phyloP scores from a whole-genome alignment of 2,888 invertebrate species.

The Blastobasis adustella region DNA sequence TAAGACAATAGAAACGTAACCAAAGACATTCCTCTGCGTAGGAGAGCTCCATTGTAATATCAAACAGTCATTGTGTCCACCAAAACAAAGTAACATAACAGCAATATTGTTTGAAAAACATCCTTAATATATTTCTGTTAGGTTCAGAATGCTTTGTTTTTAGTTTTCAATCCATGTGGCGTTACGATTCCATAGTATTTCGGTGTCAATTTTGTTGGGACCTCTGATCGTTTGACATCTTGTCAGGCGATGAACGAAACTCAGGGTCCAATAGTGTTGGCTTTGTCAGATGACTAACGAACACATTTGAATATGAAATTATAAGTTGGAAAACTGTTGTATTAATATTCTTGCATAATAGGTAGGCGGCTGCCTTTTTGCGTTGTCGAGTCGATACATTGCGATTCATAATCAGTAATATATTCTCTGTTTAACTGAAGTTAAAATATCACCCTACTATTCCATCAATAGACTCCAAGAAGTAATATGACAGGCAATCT shows the following conservation, averaged over 20 bases:
- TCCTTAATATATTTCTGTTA: constrained; percentile 22
- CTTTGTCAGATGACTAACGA: constrained; percentile 24
- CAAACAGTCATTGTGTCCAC: constrained; percentile 33
- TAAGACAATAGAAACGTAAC: constrained; percentile 48
- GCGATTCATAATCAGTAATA: too few relatives aligned
- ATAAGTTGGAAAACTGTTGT: constrained; percentile 9
- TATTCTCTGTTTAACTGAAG: too few relatives aligned
- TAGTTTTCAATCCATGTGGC: constrained; percentile 7
- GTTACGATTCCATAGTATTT: not conserved
- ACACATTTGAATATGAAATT: constrained; percentile 23
- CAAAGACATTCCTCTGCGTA: constrained; percentile 45
- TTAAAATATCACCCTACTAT: too few relatives aligned
- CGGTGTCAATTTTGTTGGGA: constrained; percentile 9
- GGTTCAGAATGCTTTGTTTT: constrained; percentile 18
- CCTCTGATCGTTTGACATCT: constrained; percentile 3
- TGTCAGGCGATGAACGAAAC: not conserved
- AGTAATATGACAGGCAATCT: too few relatives aligned
- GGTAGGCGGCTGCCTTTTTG: not conserved
- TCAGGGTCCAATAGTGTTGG: constrained; percentile 14
- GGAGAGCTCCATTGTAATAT: constrained; percentile 40
- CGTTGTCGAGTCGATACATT: too few relatives aligned
- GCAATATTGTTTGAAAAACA: constrained; percentile 31
- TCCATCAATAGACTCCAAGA: too few relatives aligned
- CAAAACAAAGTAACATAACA: constrained; percentile 33
- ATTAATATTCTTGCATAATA: constrained; percentile 15